Evolutionary conservation across 2,113 vertebrate genomes (phyloP).

Genomic region (Dunckerocampus dactyliophorus): DNA sequence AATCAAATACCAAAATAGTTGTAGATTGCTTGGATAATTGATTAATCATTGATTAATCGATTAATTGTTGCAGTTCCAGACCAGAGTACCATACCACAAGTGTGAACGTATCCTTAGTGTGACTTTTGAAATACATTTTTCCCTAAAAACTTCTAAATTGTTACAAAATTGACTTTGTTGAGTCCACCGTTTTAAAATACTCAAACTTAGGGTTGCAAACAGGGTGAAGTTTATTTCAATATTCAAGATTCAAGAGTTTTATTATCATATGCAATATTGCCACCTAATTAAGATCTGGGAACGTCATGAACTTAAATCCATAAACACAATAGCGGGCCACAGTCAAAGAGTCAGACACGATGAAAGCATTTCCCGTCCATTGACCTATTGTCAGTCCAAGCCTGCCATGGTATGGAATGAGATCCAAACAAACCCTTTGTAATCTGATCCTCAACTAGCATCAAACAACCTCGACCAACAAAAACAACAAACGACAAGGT

Average conservation of each 20-base stretch:
- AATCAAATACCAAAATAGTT: no score
- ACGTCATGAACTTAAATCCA: conserved; percentile 28
- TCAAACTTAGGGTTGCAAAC: background rate
- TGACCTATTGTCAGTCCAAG: conserved; percentile 51
- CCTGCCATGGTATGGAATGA: conserved; percentile 31
- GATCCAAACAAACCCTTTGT: conserved; percentile 63
- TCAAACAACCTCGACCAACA: conserved; percentile 58
- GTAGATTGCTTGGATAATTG: no score
- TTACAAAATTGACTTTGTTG: background rate
- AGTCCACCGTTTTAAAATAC: background rate
- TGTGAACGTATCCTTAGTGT: no score
- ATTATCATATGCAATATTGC: no score
- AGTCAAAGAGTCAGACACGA: conserved; percentile 46
- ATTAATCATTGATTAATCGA: no score
- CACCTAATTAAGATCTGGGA: conserved; percentile 37
- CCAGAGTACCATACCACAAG: no score
- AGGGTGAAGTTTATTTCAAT: background rate
- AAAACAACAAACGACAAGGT: conserved; percentile 49
- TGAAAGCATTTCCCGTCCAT: conserved; percentile 62
- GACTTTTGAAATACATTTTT: no score
- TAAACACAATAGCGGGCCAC: conserved; percentile 48
- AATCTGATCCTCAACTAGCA: conserved; percentile 58
- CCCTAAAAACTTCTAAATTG: no score
- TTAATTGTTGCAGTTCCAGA: no score
- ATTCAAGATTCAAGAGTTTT: no score